phyloP scores from a whole-genome alignment of 2,113 vertebrate genomes.

The Myrmecophaga tridactyla region DNA sequence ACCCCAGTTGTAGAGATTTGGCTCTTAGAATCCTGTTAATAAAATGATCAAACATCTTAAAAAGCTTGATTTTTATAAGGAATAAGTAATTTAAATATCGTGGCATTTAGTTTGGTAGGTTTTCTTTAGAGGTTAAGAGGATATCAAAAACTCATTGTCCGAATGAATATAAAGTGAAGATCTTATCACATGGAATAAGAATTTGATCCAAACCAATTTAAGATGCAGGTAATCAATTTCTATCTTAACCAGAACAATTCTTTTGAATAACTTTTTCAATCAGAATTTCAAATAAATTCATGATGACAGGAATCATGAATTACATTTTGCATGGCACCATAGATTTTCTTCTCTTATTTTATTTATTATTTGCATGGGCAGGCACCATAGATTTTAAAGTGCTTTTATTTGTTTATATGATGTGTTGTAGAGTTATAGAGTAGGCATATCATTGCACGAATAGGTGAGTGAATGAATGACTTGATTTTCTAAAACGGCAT shows the following conservation, averaged over 20 bases:
- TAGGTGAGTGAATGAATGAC: background rate
- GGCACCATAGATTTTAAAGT: background rate
- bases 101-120: background rate
- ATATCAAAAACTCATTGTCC: conserved; percentile 38
- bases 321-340: background rate
- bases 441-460: background rate
- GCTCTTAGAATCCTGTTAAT: conserved; percentile 10
- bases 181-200: background rate
- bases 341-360: too few relatives aligned
- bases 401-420: conserved; percentile 43
- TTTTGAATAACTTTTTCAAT: conserved; percentile 2
- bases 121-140: conserved; percentile 8
- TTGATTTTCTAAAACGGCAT: conserved; percentile 30
- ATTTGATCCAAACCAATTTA: conserved; percentile 41
- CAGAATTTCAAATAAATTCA: conserved; percentile 19
- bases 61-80: conserved; percentile 12
- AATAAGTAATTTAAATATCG: conserved; percentile 31
- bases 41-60: conserved; percentile 35
- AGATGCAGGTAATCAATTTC: conserved; percentile 25
- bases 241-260: background rate
- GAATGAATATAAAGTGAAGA: conserved; percentile 45
- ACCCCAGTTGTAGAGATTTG: conserved; percentile 31
- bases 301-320: background rate
- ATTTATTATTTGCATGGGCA: too few relatives aligned
- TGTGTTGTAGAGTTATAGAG: background rate